Evolutionary conservation across 2,888 invertebrate genomes (phyloP), one percentile per base, ranked within the genome.

Genomic region (Cheilosia impressa): DNA sequence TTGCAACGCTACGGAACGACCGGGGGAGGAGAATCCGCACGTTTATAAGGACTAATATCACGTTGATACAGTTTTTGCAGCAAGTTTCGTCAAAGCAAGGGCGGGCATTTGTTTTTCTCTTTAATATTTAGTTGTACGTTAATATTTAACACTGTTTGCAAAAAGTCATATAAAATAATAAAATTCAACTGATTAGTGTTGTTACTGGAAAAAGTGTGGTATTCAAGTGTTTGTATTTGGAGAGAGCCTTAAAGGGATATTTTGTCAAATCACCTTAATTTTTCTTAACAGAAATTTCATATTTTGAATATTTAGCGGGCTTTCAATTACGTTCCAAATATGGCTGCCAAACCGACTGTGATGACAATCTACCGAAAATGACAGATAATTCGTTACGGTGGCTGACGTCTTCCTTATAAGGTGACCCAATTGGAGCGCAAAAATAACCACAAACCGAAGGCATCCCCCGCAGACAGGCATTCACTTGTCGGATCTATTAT

Each of bases 21-120:
- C 19, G 19, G 47, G 47, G 19, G 63, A 47, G 45, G 22, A 53
- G 27, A 45, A 65, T 9, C 47, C 52, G 22, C 22, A 53, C 22
- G 15, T 75, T 62, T 75, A n/a, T 19, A 80, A 85, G 60, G 81
- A 85, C 85, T 85, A 85, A 85, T 77, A 85, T 85, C 81, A 85
- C 85, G 72, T 81, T 85, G 80, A 80, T 76, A 85, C 81, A 77
- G 81, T 81, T 81, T 57, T 68, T 76, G 76, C 72, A 72, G 63
- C 17, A 75, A 34, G 34, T n/a, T 57, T 60, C 19, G 52, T 50
- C 50, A 34, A 53, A 50, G n/a, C 2, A 58, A 38, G 45, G 47
- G 65, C 45, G 19, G 66, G 66, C 53, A 47, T 22, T 52, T 53
- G 47, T 52, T 53, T 52, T 31, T 76, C 27, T 27, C 4, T 58